phyloP scores from a whole-genome alignment of 2,113 vertebrate species.

The Mesembrinibis cayennensis region DNA sequence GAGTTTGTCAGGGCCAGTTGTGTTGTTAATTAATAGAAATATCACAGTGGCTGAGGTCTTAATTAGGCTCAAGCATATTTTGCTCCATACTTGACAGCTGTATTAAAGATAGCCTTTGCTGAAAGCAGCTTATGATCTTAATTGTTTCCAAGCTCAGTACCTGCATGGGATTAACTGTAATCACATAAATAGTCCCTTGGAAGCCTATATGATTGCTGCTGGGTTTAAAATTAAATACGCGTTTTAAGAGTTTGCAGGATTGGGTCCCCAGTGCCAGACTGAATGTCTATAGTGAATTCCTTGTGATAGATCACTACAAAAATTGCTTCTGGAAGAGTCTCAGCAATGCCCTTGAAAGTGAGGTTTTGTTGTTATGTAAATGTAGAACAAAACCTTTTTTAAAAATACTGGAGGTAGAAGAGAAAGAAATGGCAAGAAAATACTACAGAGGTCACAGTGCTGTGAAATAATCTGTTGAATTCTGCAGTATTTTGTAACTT shows the following conservation, averaged over 20 bases:
- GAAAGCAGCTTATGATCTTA: constrained; percentile 19
- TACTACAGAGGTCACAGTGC: not conserved
- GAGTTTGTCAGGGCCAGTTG: not conserved
- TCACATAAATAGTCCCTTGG: not conserved
- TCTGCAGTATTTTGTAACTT: not conserved
- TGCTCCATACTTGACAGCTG: not conserved
- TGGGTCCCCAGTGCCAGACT: not conserved
- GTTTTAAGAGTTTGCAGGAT: not conserved
- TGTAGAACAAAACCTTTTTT: not conserved
- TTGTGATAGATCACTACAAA: not conserved
- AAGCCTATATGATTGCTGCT: not conserved
- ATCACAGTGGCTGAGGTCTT: not conserved
- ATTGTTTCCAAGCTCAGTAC: not conserved
- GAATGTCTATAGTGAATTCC: not conserved
- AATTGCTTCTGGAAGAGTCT: not conserved
- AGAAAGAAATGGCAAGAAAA: not conserved
- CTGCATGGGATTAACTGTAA: not conserved
- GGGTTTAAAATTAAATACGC: fast-evolving
- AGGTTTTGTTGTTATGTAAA: not conserved
- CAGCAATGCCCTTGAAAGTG: not conserved
- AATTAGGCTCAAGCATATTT: not conserved
- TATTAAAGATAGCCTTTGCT: not conserved
- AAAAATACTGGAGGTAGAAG: not conserved
- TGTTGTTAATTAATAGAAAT: not conserved
- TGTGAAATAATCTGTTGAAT: not conserved